These are phyloP conservation scores for Strix aluco DNA, from an alignment of 2,113 vertebrate genomes.

Conservation along the genomic window DNA sequence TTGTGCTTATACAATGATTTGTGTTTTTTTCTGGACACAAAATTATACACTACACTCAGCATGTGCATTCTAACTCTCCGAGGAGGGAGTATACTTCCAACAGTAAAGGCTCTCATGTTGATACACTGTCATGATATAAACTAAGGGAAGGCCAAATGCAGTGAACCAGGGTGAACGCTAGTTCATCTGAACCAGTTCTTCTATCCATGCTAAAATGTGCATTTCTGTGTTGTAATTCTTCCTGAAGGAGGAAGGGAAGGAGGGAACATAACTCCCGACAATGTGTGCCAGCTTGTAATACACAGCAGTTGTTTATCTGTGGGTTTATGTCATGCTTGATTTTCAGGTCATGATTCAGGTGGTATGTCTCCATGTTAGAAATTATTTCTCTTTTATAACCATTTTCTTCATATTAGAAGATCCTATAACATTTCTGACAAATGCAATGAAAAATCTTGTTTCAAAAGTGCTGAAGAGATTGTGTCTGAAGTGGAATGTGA, in stretches of 20 bases:
- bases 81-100: neutral
- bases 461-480: neutral
- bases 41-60: neutral
- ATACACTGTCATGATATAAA: neutral
- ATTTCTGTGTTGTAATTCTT: neutral
- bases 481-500: neutral
- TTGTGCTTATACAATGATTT: neutral
- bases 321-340: neutral
- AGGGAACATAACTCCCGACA: neutral
- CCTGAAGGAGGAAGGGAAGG: neutral
- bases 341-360: neutral
- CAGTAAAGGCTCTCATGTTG: neutral
- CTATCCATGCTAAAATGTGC: neutral
- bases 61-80: neutral
- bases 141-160: neutral
- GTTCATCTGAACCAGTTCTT: neutral
- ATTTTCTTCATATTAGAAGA: neutral
- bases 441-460: neutral
- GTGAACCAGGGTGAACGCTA: neutral
- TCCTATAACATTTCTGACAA: neutral
- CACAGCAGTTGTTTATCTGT: rapidly evolving
- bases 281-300: neutral
- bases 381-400: neutral
- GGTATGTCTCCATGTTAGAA: neutral
- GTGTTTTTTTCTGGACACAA: neutral